Evolutionary conservation across 2,888 invertebrate species (phyloP).

Genomic region (Masnerella sp.): DNA sequence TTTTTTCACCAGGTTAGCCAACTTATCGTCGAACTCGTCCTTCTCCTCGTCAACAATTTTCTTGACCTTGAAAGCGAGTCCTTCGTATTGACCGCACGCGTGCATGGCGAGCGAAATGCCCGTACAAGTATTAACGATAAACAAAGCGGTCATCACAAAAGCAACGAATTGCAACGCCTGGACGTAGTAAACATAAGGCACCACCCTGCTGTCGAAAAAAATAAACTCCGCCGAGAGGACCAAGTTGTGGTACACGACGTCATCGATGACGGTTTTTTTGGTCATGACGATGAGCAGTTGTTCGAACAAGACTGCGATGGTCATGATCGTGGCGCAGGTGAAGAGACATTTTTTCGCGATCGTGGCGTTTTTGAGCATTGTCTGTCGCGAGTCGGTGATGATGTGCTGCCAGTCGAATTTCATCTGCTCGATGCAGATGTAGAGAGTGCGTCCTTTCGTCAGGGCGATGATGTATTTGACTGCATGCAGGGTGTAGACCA

Average conservation of each 20-base stretch:
- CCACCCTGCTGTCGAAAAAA: neutral
- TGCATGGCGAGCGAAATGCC: neutral
- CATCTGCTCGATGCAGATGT: neutral
- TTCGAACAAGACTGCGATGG: neutral
- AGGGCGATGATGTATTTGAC: neutral
- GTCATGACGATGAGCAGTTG: neutral
- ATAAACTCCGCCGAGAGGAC: neutral
- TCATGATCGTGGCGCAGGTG: neutral
- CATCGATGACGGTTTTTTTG: neutral
- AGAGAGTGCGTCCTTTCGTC: neutral
- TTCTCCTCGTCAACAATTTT: neutral
- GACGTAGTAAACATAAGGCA: neutral
- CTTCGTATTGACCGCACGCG: slow-evolving; percentile 1
- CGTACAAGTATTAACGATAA: neutral
- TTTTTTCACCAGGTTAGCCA: neutral
- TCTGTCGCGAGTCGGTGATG: neutral
- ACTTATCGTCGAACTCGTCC: neutral
- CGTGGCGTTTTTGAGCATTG: neutral
- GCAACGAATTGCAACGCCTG: neutral
- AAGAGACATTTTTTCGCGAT: neutral
- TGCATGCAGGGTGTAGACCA: too few species aligned
- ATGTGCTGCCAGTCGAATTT: neutral
- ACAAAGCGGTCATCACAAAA: neutral
- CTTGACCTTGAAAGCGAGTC: neutral
- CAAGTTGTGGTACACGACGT: neutral